Evolutionary conservation across 1,140 invertebrate species (phyloP).

Genomic region (Druon quercuslanigerum): DNA sequence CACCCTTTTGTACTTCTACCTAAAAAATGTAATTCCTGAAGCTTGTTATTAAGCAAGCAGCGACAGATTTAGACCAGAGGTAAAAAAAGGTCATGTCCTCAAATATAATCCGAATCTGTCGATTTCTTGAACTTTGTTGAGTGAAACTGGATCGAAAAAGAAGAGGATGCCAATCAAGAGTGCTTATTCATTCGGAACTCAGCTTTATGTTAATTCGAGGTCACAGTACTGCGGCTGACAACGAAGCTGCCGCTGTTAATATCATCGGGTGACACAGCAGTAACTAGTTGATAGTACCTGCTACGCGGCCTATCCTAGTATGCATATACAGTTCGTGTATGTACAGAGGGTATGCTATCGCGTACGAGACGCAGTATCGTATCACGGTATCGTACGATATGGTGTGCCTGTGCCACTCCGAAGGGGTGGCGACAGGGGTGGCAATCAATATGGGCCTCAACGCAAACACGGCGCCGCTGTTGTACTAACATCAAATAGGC

Average conservation of each 20-base stretch:
- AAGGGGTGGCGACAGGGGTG: slow-evolving; percentile 71
- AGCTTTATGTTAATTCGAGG: slow-evolving; percentile 67
- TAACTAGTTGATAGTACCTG: slow-evolving; percentile 67
- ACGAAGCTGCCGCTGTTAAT: slow-evolving; percentile 71
- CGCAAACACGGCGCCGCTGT: slow-evolving; percentile 74
- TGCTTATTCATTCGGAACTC: too few relatives aligned
- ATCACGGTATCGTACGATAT: slow-evolving; percentile 66
- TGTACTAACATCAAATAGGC: slow-evolving; percentile 77
- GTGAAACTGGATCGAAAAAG: too few relatives aligned
- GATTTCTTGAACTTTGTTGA: too few relatives aligned
- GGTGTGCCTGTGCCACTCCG: slow-evolving; percentile 59
- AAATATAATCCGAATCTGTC: too few relatives aligned
- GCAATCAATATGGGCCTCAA: slow-evolving; percentile 77
- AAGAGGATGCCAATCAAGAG: too few relatives aligned
- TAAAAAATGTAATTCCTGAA: too few relatives aligned
- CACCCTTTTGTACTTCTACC: too few relatives aligned
- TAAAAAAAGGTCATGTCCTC: too few relatives aligned
- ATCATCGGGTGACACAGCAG: slow-evolving; percentile 69
- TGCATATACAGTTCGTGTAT: slow-evolving; percentile 54
- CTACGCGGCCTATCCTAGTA: slow-evolving; percentile 57
- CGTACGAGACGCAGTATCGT: slow-evolving; percentile 50
- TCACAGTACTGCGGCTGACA: slow-evolving; percentile 68
- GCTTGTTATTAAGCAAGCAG: too few relatives aligned
- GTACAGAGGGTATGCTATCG: slow-evolving; percentile 41
- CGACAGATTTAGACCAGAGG: too few relatives aligned